Evolutionary conservation across 35 echinoderm and acorn worm species (phyloP).

Genomic region (Diadema setosum): DNA sequence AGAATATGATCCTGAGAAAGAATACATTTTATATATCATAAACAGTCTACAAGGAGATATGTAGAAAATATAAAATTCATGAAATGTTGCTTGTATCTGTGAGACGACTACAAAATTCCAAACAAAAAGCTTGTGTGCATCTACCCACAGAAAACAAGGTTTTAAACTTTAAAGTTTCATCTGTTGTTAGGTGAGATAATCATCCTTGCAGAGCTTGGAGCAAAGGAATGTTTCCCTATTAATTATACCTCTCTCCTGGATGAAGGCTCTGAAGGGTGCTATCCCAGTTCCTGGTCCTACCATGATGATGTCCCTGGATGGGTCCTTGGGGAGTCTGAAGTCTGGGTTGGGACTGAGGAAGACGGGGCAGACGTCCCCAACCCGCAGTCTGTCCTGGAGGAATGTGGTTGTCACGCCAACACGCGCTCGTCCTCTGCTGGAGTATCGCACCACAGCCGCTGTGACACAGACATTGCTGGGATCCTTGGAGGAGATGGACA

Average conservation of each 20-base stretch:
- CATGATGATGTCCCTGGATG: background rate
- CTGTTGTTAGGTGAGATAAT: background rate
- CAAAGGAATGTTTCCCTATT: too few relatives aligned
- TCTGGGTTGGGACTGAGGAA: slow-evolving; percentile 32
- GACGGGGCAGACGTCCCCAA: slow-evolving; percentile 1
- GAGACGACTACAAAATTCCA: too few relatives aligned
- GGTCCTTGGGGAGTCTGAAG: slow-evolving; percentile 8
- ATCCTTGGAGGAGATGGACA: background rate
- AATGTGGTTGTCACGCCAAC: slow-evolving; percentile 13
- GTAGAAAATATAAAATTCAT: too few relatives aligned
- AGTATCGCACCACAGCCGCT: background rate
- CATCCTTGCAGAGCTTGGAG: background rate
- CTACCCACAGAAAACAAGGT: too few relatives aligned
- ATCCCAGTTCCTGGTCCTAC: slow-evolving; percentile 29
- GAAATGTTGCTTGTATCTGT: too few relatives aligned
- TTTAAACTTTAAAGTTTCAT: background rate
- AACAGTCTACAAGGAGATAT: too few relatives aligned
- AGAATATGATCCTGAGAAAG: too few relatives aligned
- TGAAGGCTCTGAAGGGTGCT: slow-evolving; percentile 34
- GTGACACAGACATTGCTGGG: slow-evolving; percentile 5
- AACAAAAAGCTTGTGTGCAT: too few relatives aligned
- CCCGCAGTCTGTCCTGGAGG: background rate
- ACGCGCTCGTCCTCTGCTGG: background rate
- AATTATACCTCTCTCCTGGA: slow-evolving; percentile 29
- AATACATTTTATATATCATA: too few relatives aligned